Conservation (phyloP, 2,113 vertebrate species). For the Erythrocercus mccallii region DNA sequence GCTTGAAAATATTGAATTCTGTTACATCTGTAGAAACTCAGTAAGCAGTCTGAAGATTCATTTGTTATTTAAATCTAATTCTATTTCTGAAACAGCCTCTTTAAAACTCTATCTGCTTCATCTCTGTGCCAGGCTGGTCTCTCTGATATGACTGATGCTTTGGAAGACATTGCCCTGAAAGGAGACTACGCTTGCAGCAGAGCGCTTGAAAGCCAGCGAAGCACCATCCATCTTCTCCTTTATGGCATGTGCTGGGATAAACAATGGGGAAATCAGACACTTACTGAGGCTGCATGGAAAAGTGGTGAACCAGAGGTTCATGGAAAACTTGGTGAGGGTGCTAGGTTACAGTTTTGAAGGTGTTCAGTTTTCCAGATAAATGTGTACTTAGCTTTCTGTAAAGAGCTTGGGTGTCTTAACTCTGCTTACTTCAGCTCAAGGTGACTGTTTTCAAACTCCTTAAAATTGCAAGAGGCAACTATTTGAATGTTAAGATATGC, state of each 20-base stretch:
- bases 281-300: not conserved
- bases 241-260: not conserved
- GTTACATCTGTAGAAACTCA: not conserved
- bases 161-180: slow-evolving; percentile 1
- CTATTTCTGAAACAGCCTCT: not conserved
- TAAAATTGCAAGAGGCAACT: not conserved
- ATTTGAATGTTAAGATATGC: not conserved
- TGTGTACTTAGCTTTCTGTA: not conserved
- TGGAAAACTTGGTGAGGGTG: not conserved
- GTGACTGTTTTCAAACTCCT: not conserved
- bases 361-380: not conserved
- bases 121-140: not conserved
- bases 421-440: not conserved
- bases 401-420: not conserved
- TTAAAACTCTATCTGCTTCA: not conserved
- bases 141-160: not conserved
- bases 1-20: not conserved
- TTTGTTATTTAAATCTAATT: not conserved
- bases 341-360: not conserved
- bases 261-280: not conserved
- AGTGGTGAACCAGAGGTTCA: not conserved
- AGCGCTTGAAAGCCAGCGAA: not conserved
- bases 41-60: not conserved
- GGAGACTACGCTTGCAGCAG: not conserved
- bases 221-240: not conserved